phyloP scores from a whole-genome alignment of 2,797 vertebrate genomes.

The Mormyrops attenuatus region DNA sequence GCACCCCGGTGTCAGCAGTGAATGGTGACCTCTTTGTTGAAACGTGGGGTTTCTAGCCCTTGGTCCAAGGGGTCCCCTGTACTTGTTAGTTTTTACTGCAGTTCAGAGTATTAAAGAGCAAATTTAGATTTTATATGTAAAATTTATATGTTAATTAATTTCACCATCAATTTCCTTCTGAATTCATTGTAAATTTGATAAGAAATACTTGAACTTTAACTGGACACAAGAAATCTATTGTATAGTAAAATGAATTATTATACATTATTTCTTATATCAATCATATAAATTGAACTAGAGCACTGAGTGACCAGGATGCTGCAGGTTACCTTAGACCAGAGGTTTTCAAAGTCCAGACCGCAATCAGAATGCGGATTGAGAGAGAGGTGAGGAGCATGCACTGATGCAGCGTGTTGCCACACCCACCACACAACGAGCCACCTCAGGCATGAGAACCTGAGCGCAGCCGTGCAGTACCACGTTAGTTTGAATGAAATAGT shows the following conservation, averaged over 20 bases:
- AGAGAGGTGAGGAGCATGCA: neutral
- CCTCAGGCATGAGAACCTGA: neutral
- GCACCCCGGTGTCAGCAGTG: slow-evolving; percentile 48
- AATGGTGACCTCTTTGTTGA: slow-evolving; percentile 42
- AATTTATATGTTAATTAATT: neutral
- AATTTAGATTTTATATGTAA: neutral
- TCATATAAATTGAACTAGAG: neutral
- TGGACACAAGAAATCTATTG: neutral
- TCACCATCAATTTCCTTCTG: neutral
- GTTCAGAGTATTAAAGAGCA: neutral
- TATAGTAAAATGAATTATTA: neutral
- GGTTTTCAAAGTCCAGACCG: neutral
- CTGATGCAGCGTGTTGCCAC: neutral
- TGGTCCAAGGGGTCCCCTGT: neutral
- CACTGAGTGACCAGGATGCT: neutral
- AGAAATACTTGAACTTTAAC: neutral
- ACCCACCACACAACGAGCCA: too few species aligned
- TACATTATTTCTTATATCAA: neutral
- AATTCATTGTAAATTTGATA: neutral
- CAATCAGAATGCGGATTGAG: neutral
- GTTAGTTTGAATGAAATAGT: neutral
- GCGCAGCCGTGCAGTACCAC: too few species aligned
- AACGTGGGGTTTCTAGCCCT: neutral
- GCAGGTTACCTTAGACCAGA: neutral
- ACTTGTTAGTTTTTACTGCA: neutral